These are phyloP conservation scores for Porites australiensis DNA, from an alignment of 64 coral and sea anemone genomes.

Conservation along the genomic window DNA sequence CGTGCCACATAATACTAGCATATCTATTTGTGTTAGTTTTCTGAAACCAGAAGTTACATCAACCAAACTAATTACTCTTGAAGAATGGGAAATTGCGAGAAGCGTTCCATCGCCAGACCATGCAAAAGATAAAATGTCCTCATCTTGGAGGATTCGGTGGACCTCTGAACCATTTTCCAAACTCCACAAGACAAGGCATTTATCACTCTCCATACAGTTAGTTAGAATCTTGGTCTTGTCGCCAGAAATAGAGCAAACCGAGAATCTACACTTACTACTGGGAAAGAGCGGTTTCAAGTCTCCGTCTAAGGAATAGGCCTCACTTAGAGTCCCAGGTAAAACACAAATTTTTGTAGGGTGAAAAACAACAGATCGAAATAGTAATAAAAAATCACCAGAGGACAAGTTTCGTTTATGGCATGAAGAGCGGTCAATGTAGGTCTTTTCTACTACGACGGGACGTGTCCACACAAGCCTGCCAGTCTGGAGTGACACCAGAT, in stretches of 20 bases:
- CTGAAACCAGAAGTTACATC: background rate
- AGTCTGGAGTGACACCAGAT: background rate
- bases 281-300: too few species aligned
- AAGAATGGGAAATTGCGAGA: slow-evolving; percentile 22
- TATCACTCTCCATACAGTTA: background rate
- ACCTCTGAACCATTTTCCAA: too few species aligned
- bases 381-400: background rate
- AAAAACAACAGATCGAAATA: background rate
- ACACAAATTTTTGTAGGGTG: background rate
- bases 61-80: background rate
- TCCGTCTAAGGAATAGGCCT: background rate
- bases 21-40: too few species aligned
- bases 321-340: background rate
- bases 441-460: background rate
- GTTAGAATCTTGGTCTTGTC: too few species aligned
- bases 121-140: slow-evolving; percentile 5
- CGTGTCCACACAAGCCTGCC: background rate
- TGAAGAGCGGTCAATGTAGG: too few species aligned
- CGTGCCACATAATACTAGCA: background rate
- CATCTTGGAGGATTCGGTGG: background rate
- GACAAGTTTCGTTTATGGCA: background rate
- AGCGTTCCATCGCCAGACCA: background rate
- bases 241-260: background rate
- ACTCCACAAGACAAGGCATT: too few species aligned
- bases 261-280: background rate